phyloP scores from a whole-genome alignment of 2,797 vertebrate genomes.

The Iguana delicatissima region DNA sequence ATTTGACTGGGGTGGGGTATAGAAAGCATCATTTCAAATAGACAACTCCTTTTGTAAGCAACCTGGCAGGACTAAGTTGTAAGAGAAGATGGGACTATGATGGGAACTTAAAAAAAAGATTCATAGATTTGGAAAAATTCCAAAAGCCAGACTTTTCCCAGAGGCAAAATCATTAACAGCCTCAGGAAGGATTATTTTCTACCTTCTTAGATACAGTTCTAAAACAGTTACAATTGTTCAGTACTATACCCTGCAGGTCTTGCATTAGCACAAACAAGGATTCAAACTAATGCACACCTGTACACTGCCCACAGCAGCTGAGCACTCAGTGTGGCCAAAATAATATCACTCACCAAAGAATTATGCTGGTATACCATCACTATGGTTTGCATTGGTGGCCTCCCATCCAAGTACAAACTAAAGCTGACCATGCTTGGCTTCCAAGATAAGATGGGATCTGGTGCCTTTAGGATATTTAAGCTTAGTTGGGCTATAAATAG shows the following conservation, averaged over 20 bases:
- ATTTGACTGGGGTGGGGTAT: neutral
- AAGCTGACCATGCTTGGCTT: no score
- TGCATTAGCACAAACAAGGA: neutral
- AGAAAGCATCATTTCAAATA: neutral
- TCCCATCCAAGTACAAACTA: no score
- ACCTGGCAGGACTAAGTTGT: neutral
- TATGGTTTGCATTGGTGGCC: no score
- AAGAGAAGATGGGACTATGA: neutral
- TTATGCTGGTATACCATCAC: neutral
- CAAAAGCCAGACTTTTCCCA: neutral
- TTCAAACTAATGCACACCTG: neutral
- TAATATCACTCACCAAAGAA: conserved; percentile 44
- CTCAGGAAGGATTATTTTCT: neutral
- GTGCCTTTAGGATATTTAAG: neutral
- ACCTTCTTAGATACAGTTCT: neutral
- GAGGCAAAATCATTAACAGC: neutral
- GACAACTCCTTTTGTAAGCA: neutral
- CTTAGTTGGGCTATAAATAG: neutral
- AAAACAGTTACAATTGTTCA: neutral
- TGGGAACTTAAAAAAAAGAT: no score
- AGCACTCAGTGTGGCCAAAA: neutral
- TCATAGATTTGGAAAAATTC: neutral
- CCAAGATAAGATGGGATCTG: no score
- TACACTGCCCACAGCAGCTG: neutral
- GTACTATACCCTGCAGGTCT: neutral